A percentile compares a stretch with the other conserved stretches of the same genome.
phyloP scores from a whole-genome alignment of 1,140 invertebrate species.

The Plectus sambesii region DNA sequence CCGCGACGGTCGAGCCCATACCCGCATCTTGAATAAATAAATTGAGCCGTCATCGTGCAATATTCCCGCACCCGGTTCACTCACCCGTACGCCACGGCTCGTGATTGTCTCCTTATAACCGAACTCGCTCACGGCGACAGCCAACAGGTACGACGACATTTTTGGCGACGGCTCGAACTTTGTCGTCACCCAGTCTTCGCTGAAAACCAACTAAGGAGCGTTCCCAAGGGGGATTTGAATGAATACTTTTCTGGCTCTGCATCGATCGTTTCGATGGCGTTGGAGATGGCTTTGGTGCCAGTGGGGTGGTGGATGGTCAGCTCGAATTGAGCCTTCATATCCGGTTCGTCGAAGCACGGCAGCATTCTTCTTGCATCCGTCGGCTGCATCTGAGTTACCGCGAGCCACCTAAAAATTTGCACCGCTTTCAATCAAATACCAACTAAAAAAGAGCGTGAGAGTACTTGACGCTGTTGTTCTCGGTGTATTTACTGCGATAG shows the following conservation, averaged over 20 bases:
- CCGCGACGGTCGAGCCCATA: constrained; percentile 12
- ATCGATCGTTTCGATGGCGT: constrained; percentile 10
- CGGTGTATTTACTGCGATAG: too few species aligned
- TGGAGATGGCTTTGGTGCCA: constrained; percentile 7
- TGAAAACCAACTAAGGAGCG: constrained; percentile 7
- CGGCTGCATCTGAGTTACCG: constrained; percentile 73
- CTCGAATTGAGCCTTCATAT: constrained; percentile 69
- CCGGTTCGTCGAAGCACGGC: constrained; percentile 88
- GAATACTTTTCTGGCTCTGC: too few species aligned
- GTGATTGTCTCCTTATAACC: constrained; percentile 9
- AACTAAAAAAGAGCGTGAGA: too few species aligned
- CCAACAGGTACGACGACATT: constrained; percentile 72
- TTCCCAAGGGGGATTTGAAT: too few species aligned
- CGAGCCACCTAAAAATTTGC: constrained; percentile 64
- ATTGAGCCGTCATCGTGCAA: constrained; percentile 7
- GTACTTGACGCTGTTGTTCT: too few species aligned
- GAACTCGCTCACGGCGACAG: constrained; percentile 67
- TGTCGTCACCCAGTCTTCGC: constrained; percentile 19
- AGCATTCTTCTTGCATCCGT: constrained; percentile 73
- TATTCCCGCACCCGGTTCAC: too few species aligned
- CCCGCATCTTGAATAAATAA: constrained; percentile 3
- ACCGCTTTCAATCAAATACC: too few species aligned
- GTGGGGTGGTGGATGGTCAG: constrained; percentile 8
- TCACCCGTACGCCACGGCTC: constrained; percentile 14
- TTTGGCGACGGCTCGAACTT: constrained; percentile 61